Evolutionary conservation across 2,888 invertebrate species (phyloP).

Genomic region (Agonopterix heracliana): DNA sequence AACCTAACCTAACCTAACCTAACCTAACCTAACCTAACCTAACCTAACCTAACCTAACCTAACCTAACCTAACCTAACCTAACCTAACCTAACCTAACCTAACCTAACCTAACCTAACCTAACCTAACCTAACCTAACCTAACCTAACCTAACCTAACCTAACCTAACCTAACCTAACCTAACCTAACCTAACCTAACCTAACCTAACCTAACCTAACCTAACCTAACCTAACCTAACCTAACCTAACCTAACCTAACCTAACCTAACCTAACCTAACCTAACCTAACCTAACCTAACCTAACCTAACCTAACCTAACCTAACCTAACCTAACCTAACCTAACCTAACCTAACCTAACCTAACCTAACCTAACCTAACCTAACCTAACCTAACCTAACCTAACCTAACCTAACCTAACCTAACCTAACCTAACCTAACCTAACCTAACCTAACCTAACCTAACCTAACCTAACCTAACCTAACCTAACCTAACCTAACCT

Average conservation of each 20-base stretch:
- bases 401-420: slow-evolving; percentile 13
- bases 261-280: neutral
- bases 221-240: neutral
- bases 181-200: neutral
- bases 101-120: neutral
- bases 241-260: neutral
- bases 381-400: slow-evolving; percentile 14
- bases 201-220: neutral
- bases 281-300: neutral
- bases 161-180: slow-evolving; percentile 2
- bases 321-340: neutral
- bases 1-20: slow-evolving; percentile 4
- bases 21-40: neutral
- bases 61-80: neutral
- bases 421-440: slow-evolving; percentile 9
- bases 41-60: slow-evolving; percentile 1
- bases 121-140: neutral
- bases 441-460: slow-evolving; percentile 12
- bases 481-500: slow-evolving; percentile 4
- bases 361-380: slow-evolving; percentile 17
- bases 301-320: neutral
- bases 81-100: neutral
- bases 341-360: slow-evolving; percentile 11
- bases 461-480: slow-evolving; percentile 11
- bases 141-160: slow-evolving; percentile 4